Evolutionary conservation across 2,888 invertebrate genomes (phyloP).

Genomic region (Euzophera pinguis): DNA sequence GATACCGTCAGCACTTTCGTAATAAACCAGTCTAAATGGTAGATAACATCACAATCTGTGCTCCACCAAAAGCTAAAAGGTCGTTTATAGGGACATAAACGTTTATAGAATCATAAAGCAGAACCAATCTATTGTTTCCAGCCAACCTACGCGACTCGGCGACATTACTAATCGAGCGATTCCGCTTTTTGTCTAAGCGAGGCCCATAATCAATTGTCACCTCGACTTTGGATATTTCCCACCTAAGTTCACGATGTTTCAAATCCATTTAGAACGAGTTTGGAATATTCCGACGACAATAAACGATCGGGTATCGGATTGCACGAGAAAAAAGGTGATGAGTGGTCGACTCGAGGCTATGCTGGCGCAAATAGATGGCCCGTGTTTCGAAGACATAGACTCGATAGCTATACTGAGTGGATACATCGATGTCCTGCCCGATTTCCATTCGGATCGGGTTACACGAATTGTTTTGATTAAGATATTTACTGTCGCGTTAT

Average conservation of each 20-base stretch:
- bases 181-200: conserved; percentile 70
- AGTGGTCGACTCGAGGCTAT: conserved; percentile 53
- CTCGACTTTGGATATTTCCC: conserved; percentile 63
- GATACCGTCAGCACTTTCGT: conserved; percentile 53
- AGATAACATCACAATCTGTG: conserved; percentile 72
- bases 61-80: conserved; percentile 68
- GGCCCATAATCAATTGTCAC: conserved; percentile 75
- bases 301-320: conserved; percentile 75
- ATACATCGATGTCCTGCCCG: conserved; percentile 40
- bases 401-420: conserved; percentile 46
- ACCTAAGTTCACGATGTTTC: conserved; percentile 58
- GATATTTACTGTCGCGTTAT: conserved; percentile 33
- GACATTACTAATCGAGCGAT: conserved; percentile 74
- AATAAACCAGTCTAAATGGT: conserved; percentile 69
- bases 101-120: conserved; percentile 78
- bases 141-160: conserved; percentile 64
- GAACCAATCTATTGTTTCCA: conserved; percentile 73
- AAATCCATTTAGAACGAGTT: conserved; percentile 70
- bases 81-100: conserved; percentile 75
- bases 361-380: conserved; percentile 65
- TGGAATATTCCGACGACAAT: conserved; percentile 58
- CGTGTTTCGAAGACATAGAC: conserved; percentile 38
- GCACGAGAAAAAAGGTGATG: conserved; percentile 74
- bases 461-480: conserved; percentile 46
- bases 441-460: conserved; percentile 44